phyloP scores from a whole-genome alignment of 2,797 vertebrate species.

The Zenarchopterus dispar region DNA sequence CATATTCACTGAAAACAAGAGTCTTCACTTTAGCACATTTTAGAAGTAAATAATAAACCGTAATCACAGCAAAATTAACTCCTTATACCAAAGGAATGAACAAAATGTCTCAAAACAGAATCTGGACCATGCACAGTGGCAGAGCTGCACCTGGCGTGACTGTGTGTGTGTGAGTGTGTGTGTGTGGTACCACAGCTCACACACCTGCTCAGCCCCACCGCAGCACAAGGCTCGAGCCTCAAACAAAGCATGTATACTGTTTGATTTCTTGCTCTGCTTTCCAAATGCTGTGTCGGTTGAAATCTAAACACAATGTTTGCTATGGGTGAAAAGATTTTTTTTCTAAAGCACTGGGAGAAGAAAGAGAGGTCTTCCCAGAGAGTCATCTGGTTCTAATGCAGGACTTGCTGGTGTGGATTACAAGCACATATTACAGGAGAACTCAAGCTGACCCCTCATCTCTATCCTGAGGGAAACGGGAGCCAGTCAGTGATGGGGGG shows the following conservation, averaged over 20 bases:
- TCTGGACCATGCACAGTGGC: slow-evolving; percentile 28
- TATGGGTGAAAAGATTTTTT: slow-evolving; percentile 47
- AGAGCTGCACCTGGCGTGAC: slow-evolving; percentile 56
- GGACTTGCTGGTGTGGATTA: slow-evolving; percentile 82
- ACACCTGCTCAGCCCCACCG: slow-evolving; percentile 62
- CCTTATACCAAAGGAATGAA: no score
- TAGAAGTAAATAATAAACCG: slow-evolving; percentile 24
- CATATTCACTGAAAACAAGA: slow-evolving; percentile 28
- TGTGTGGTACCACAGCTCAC: slow-evolving; percentile 45
- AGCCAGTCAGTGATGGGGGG: slow-evolving; percentile 64
- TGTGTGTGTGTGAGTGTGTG: slow-evolving; percentile 28
- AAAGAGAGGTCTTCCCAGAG: slow-evolving; percentile 65
- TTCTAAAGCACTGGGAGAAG: slow-evolving; percentile 46
- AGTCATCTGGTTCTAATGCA: slow-evolving; percentile 85
- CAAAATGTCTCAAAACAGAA: slow-evolving; percentile 18
- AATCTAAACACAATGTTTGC: slow-evolving; percentile 66
- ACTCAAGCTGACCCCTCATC: slow-evolving; percentile 81
- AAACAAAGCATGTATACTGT: slow-evolving; percentile 61
- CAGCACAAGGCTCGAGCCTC: slow-evolving; percentile 40
- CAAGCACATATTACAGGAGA: slow-evolving; percentile 81
- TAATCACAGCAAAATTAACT: slow-evolving; percentile 4
- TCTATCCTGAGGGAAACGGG: slow-evolving; percentile 74
- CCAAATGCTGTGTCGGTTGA: slow-evolving; percentile 37
- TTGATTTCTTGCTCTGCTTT: slow-evolving; percentile 38
- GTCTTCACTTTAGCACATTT: slow-evolving; percentile 8